Percentiles rank a stretch among this genome's conserved stretches.
These are phyloP conservation scores for Apamea anceps DNA, from an alignment of 2,888 invertebrate species.

Conservation along the genomic window DNA sequence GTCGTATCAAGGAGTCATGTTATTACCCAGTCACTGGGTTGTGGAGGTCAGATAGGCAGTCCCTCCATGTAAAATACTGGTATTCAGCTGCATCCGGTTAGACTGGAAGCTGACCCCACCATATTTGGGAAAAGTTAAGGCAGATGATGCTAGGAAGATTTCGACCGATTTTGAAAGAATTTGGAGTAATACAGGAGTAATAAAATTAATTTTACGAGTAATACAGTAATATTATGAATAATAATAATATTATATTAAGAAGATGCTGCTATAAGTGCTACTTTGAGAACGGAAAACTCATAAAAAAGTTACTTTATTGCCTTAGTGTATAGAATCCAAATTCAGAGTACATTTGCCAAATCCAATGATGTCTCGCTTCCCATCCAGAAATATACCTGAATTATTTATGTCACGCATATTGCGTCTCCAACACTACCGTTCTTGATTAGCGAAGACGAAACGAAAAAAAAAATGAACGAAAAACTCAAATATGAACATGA, in stretches of 20 bases:
- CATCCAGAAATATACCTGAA: slow-evolving; percentile 46
- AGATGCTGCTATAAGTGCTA: background rate
- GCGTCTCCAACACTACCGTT: slow-evolving; percentile 44
- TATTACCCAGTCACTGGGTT: too few species aligned
- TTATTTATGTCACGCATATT: slow-evolving; percentile 59
- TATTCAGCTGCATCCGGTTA: too few species aligned
- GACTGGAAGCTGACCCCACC: too few species aligned
- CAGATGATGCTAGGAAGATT: too few species aligned
- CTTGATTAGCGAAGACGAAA: slow-evolving; percentile 57
- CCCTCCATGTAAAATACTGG: too few species aligned
- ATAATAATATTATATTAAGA: background rate
- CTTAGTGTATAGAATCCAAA: slow-evolving; percentile 37
- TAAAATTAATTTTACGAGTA: background rate
- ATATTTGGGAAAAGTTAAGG: too few species aligned
- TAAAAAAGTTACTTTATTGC: slow-evolving; percentile 32
- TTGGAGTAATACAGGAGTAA: background rate
- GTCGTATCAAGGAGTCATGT: too few species aligned
- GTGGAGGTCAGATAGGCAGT: too few species aligned
- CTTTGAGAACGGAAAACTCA: slow-evolving; percentile 26
- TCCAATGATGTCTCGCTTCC: slow-evolving; percentile 43
- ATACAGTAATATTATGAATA: too few species aligned
- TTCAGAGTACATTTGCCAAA: slow-evolving; percentile 57
- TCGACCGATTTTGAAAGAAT: background rate
- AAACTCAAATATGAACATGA: slow-evolving; percentile 65
- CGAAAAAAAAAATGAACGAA: slow-evolving; percentile 46